Base-by-base conservation (phyloP, 2,888 invertebrate genomes). In the Coecobrya sp. region DNA sequence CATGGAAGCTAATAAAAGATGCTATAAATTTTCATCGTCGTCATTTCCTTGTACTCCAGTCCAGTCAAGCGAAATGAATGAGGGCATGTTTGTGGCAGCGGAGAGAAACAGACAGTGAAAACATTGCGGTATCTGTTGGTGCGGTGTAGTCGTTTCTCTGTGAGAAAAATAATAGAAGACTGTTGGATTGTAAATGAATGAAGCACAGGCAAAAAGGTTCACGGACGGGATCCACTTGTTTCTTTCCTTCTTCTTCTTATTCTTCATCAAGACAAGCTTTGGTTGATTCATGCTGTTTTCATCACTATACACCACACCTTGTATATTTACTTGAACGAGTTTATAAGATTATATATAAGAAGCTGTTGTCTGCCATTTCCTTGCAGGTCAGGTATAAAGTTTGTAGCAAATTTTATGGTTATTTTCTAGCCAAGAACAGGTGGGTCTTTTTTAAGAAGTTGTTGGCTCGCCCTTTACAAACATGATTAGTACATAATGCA, bases 1-100 rank as follows among this genome's bases (percentile, higher is more conserved):
- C 49, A 36, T 65, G 81, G 82, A 82, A 65, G 82, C 89, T 89
- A 89, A 89, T 89, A 89, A 89, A 89, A 89, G 82, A 89, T 84
- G 82, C 89, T 68, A 89, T 89, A 89, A 89, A 89, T 89, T 89
- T 89, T 82, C 89, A 89, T 89, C 89, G 89, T 82, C 62, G 62
- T 84, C 59, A 42, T 62, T 65, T 84, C 42, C 55, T 36, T 27
- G 16, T 55, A 22, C 52, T 52, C 22, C 11, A 22, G 81, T 52
- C 49, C 81, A 42, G 36, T 73, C 19, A 19, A 16, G 73, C 19
- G 73, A 36, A 73, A 22, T 65, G 65, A 65, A 65, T 65, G 65
- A 65, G 30, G 27, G 68, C 30, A 73, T 73, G 36, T 19, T 73
- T 73, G 73, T 73, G 73, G 36, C 73, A 42, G 30, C 36, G 8